Evolutionary conservation across 1,140 invertebrate species (phyloP).

Genomic region (Drosophila varians): DNA sequence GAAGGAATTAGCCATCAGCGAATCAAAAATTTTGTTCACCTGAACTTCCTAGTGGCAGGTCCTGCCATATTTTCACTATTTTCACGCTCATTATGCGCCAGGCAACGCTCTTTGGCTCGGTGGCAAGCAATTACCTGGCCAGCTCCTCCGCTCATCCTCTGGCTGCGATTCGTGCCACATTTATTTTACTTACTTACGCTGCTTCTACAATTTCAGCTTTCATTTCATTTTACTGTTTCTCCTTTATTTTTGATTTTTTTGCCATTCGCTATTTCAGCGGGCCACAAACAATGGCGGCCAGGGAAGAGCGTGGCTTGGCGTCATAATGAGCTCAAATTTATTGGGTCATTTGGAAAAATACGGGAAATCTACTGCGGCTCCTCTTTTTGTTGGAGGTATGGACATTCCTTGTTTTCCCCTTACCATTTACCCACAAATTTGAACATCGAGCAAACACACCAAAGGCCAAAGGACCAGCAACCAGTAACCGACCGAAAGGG

Average conservation of each 20-base stretch:
- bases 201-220: constrained; percentile 29
- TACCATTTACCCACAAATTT: constrained; percentile 36
- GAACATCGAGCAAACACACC: constrained; percentile 32
- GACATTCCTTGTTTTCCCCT: constrained; percentile 42
- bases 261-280: constrained; percentile 51
- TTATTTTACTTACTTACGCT: constrained; percentile 67
- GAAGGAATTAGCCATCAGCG: constrained; percentile 43
- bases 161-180: constrained; percentile 49
- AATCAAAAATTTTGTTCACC: constrained; percentile 52
- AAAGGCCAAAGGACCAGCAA: constrained; percentile 5
- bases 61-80: constrained; percentile 68
- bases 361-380: constrained; percentile 63
- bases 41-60: too few relatives aligned
- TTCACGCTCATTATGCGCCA: constrained; percentile 78
- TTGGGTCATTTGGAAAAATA: constrained; percentile 80
- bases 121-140: constrained; percentile 69
- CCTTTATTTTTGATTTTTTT: constrained; percentile 1
- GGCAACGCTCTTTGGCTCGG: constrained; percentile 40
- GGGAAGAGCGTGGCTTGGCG: constrained; percentile 67
- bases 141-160: constrained; percentile 22
- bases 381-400: constrained; percentile 18
- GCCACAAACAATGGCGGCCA: constrained; percentile 46
- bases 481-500: constrained; percentile 1
- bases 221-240: constrained; percentile 4
- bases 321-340: constrained; percentile 82